phyloP scores from a whole-genome alignment of 2,797 vertebrate genomes.

The Macropus fuliginosus region DNA sequence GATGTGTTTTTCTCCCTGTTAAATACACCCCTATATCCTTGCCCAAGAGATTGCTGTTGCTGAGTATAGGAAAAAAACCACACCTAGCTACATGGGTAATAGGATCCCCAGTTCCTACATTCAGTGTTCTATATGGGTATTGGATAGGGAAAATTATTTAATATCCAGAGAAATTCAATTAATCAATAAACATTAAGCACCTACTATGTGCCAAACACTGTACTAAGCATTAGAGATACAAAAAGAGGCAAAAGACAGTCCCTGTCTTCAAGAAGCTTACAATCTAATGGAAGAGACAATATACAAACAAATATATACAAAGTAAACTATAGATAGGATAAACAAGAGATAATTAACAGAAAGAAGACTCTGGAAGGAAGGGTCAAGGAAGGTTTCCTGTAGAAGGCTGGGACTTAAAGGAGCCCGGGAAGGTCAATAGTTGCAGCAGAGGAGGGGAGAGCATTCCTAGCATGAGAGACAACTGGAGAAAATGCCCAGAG shows the following conservation, averaged over 20 bases:
- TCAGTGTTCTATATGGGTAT: neutral
- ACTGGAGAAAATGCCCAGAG: neutral
- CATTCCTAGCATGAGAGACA: neutral
- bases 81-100: neutral
- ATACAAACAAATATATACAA: neutral
- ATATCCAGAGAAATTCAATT: neutral
- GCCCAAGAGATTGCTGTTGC: neutral
- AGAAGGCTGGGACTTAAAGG: neutral
- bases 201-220: neutral
- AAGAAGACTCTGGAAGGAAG: neutral
- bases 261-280: neutral
- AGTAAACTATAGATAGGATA: neutral
- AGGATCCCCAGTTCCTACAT: neutral
- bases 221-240: too few relatives aligned
- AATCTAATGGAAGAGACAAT: neutral
- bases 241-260: neutral
- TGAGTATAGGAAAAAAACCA: neutral
- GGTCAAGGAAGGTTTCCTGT: neutral
- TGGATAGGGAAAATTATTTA: neutral
- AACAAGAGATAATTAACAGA: neutral
- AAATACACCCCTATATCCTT: neutral
- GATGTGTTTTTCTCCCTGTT: neutral
- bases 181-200: neutral
- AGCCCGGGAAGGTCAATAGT: neutral
- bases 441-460: neutral